Evolutionary conservation across 2,113 vertebrate genomes (phyloP), one percentile per base, ranked within the genome.

Genomic region (Platichthys flesus): DNA sequence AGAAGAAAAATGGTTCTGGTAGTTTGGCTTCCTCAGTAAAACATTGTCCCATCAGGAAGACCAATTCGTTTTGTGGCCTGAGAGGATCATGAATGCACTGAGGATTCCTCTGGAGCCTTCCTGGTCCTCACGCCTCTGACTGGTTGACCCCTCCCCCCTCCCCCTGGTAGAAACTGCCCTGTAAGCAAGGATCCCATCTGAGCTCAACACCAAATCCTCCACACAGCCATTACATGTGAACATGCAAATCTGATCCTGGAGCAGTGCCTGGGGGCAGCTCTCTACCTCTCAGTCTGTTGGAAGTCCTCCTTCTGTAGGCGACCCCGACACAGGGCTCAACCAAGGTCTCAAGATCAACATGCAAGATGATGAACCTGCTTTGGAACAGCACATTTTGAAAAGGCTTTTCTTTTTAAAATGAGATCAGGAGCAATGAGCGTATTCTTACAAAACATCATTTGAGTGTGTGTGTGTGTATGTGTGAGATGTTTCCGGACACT

Each of bases 401-500:
- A 75, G 40, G 24, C 52, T 79, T 91, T 83, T 90, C 35, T 40
- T 93, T 93, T 90, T 88, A 91, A 26, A 28, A 84, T 84, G 76
- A 85, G 89, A 82, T 81, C 88, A 87, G 89, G 87, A 89, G 88
- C 89, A 85, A 86, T 89, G 87, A 91, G 90, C 84, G 80, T 91
- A 90, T 93, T 93, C 90, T 85, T 93, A 91, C 57, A 31, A 83
- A 82, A 88, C 81, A 85, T 85, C 85, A 88, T 72, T 76, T 64
- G 83, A 74, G 76, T 76, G 86, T 64, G 68, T 85, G 78, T 76
- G 67, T 76, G 67, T 83, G 78, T 69, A 70, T 71, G 86, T 62
- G 90, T 74, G 88, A 89, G 85, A 85, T 79, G 86, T 93, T 93
- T 94, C 92, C 88, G 90, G 90, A 93, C 88, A 94, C 91, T 91